Conservation (phyloP, 1,140 invertebrate species). For the Apis cerana region DNA sequence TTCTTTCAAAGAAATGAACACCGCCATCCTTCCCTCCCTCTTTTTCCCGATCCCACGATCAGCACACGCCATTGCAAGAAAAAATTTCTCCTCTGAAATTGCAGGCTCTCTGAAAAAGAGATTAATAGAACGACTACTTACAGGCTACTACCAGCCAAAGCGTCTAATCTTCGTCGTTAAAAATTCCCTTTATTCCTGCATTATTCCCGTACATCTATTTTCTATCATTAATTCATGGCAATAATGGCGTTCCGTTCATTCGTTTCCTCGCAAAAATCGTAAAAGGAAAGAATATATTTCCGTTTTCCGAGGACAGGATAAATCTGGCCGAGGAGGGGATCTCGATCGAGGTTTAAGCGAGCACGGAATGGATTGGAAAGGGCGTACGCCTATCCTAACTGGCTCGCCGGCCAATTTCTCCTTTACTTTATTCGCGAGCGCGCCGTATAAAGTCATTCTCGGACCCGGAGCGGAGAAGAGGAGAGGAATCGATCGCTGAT, state of each 20-base stretch:
- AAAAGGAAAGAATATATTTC: neutral
- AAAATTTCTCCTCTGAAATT: neutral
- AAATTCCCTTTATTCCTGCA: neutral
- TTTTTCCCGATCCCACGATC: slow-evolving; percentile 13
- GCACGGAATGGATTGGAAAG: slow-evolving; percentile 6
- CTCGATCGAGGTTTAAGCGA: neutral
- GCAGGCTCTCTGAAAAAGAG: neutral
- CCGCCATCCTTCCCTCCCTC: neutral
- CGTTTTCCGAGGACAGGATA: neutral
- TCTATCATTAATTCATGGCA: neutral
- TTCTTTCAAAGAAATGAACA: neutral
- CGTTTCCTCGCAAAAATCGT: no score
- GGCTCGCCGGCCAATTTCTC: slow-evolving; percentile 54
- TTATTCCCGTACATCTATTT: neutral
- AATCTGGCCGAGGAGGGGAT: slow-evolving; percentile 1
- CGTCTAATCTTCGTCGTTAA: neutral
- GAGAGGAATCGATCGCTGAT: slow-evolving; percentile 67
- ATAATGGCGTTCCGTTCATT: no score
- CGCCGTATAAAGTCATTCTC: slow-evolving; percentile 60
- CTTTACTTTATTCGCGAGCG: slow-evolving; percentile 56
- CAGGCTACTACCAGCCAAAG: neutral
- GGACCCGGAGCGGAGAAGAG: slow-evolving; percentile 48
- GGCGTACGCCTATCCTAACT: slow-evolving; percentile 16
- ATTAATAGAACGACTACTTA: neutral
- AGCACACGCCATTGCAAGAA: neutral